Evolutionary conservation across 2,888 invertebrate species (phyloP), one percentile per base, ranked within the genome.

Genomic region (Tryphoninae sp.): DNA sequence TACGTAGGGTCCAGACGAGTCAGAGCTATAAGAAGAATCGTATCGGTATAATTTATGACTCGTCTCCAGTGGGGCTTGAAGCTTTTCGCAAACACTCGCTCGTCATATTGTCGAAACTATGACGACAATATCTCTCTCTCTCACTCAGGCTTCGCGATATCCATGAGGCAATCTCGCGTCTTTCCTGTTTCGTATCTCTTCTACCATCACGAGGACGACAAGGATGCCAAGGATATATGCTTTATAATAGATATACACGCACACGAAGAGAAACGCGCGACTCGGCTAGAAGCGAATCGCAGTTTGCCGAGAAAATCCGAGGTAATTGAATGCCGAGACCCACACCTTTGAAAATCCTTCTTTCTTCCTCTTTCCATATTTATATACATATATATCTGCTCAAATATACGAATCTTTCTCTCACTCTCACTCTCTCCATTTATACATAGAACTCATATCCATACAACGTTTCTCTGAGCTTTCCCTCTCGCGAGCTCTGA

Each of bases 271-370:
- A 59, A 61, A 68, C 40, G 62, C 23, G 73, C 16, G 61, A 67
- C 77, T 69, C 22, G 69, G 33, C 58, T 78, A 84, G 86, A 88
- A 86, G 88, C 87, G 89, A 90, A 90, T 90, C 89, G 89, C 86
- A 88, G 88, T 88, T 90, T 90, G 84, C 87, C 86, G 87, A 88
- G 88, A 84, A 91, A 90, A 91, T 91, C 91, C 90, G 86, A 90
- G 90, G 91, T 91, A 91, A 91, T 91, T 91, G 91, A 91, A 91
- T 90, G 87, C 87, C 89, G 53, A 65, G 86, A 85, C 85, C 87
- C 65, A 71, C 75, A 62, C 61, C 62, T 74, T 71, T 67, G n/a
- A 65, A 76, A 68, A 78, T 83, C 83, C 68, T 82, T 83, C 82
- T 84, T 79, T 84, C 80, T 76, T 76, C 78, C 71, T 78, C 81